Evolutionary conservation across 2,797 vertebrate species (phyloP).

Genomic region (Avahi laniger): DNA sequence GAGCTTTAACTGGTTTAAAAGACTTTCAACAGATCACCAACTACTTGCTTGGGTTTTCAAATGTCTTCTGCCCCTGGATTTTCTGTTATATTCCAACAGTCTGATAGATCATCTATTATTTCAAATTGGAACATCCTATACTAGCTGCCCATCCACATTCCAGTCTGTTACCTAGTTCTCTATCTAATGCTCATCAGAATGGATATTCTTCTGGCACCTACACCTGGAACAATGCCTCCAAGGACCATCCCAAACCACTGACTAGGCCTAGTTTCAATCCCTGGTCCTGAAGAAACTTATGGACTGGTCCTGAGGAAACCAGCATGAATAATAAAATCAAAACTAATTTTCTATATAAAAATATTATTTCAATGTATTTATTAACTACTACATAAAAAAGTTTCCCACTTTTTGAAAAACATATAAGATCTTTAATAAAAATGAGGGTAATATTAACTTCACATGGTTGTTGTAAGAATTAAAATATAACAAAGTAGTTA

Average conservation of each 20-base stretch:
- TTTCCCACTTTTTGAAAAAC: not conserved
- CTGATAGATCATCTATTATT: not conserved
- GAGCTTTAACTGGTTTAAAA: not conserved
- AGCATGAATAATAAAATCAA: not conserved
- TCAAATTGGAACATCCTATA: not conserved
- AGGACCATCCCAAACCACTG: not conserved
- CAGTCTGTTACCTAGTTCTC: not conserved
- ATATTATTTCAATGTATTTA: constrained; percentile 1
- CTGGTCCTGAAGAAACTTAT: not conserved
- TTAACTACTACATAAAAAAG: not conserved
- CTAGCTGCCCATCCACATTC: not conserved
- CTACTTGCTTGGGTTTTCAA: not conserved
- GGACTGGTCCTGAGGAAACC: constrained; percentile 10
- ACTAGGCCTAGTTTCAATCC: not conserved
- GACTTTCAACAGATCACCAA: not conserved
- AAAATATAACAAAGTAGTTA: not conserved
- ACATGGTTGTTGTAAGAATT: not conserved
- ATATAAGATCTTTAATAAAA: not conserved
- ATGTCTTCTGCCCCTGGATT: not conserved
- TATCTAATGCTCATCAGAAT: not conserved
- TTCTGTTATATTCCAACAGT: not conserved
- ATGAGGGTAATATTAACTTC: not conserved
- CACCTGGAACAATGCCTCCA: not conserved
- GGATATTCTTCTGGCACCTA: not conserved
- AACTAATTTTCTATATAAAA: not conserved